Evolutionary conservation across 2,888 invertebrate species (phyloP), one percentile per base, ranked within the genome.

Genomic region (Junonia oenone): DNA sequence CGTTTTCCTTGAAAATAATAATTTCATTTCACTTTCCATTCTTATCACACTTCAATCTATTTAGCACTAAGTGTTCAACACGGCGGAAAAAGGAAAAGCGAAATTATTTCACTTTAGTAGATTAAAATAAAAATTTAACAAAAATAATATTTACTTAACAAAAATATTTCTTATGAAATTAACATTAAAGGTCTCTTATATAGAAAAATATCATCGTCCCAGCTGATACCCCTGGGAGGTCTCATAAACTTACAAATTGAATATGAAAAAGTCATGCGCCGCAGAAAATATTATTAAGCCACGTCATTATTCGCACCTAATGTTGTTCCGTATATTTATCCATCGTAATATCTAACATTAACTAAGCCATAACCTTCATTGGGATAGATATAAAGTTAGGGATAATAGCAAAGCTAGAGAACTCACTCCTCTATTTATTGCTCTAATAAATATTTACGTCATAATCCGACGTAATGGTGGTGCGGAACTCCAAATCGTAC

Each of bases 381-480:
- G 63, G 60, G 60, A 63, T 67, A 66, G 63, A 67, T 65, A 69
- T 75, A 76, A 76, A 75, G 70, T 75, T 65, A 56, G 65, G 71
- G 75, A 75, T 76, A 76, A 76, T 72, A 69, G 71, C 71, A 52
- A 63, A 70, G 61, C 67, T 63, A 53, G 72, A 68, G 70, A 71
- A 66, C 64, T 63, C 68, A 69, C 68, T 68, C 70, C 67, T 67
- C 68, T 76, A 80, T 82, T 81, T 81, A 81, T 78, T 73, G 72
- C 69, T 59, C 69, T 78, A 72, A 80, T 80, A 77, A 78, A 79
- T 81, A 79, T 81, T 81, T 79, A 80, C 79, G 74, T 78, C 78
- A 82, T 82, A 82, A 82, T 82, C 79, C 76, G 63, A 70, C 71
- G 75, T 75, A 77, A 81, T 78, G 73, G 72, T 64, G 65, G 68